Evolutionary conservation across 1,140 invertebrate species (phyloP), one percentile per base, ranked within the genome.

Genomic region (Drosophila parvula): DNA sequence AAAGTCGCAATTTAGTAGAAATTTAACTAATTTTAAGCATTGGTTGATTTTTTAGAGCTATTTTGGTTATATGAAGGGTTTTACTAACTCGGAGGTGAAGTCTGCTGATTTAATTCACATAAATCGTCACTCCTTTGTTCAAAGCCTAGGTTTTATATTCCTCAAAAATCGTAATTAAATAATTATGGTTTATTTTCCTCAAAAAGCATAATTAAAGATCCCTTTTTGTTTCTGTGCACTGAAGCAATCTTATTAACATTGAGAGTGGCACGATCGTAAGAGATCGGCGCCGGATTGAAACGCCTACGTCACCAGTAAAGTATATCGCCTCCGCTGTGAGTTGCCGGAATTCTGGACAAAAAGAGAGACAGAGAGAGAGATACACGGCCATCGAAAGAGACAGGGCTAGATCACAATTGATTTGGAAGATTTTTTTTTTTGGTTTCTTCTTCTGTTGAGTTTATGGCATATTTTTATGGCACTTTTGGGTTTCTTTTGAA

Each of bases 401-500:
- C 62, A 2, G 47, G 36, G 22, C 36, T 53, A 30, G 38, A n/a
- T 64, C 45, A 76, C 63, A 77, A 77, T 77, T 77, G 74, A 77
- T 60, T 77, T 78, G 57, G 74, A 36, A 60, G 45, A 70, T 55
- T 62, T 50, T 30, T 16, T n/a, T n/a, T n/a, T n/a, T n/a, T n/a
- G n/a, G 27, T 50, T 50, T 55, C n/a, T 14, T 38, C 5, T 14
- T 53, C 56, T 59, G 50, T 43, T 69, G 62, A 41, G 73, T 73
- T 78, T 78, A 78, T 74, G 57, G 56, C 76, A 82, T 61, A 78
- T 79, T 79, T 82, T 83, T 80, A 82, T 73, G 61, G 76, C 68
- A 53, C 63, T 77, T 53, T 69, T 67, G 62, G 48, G 61, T 67
- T 79, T 75, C 59, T 65, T 70, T 63, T 61, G 51, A 50, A 64